Conservation (phyloP, 2,113 vertebrate species). For the Microtus oregoni region DNA sequence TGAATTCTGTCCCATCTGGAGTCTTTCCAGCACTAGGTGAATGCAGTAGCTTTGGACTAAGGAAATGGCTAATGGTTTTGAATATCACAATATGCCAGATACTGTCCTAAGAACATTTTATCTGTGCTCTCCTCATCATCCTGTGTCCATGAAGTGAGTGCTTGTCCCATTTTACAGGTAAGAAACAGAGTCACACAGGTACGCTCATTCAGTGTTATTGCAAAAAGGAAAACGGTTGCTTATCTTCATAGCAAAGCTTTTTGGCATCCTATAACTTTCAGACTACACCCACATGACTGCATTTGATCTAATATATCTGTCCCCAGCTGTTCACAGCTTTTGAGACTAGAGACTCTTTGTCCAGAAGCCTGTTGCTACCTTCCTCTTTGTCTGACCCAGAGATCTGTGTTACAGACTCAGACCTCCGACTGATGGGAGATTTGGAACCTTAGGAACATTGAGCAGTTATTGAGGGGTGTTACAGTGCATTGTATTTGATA, state of each 20-base stretch:
- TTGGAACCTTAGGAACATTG: neutral
- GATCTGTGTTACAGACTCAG: neutral
- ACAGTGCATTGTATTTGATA: neutral
- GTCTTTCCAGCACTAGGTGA: neutral
- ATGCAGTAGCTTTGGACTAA: conserved; percentile 25
- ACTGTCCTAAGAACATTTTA: neutral
- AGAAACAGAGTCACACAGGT: conserved; percentile 36
- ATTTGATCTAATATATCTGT: neutral
- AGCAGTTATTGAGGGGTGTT: neutral
- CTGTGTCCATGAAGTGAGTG: neutral
- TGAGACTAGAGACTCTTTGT: neutral
- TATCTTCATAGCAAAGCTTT: neutral
- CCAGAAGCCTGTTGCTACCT: neutral
- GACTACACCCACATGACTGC: neutral
- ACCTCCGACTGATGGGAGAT: neutral
- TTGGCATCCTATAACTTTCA: neutral
- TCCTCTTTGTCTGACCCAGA: neutral
- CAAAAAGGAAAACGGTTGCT: neutral
- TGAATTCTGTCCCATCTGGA: neutral
- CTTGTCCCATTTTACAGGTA: neutral
- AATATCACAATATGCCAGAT: neutral
- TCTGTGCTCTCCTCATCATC: conserved; percentile 18
- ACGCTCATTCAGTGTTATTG: neutral
- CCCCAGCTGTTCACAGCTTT: neutral
- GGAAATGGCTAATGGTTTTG: conserved; percentile 3